These are phyloP conservation scores for Phrynocephalus guinanensis DNA, from an alignment of 2,797 vertebrate species.

Conservation along the genomic window DNA sequence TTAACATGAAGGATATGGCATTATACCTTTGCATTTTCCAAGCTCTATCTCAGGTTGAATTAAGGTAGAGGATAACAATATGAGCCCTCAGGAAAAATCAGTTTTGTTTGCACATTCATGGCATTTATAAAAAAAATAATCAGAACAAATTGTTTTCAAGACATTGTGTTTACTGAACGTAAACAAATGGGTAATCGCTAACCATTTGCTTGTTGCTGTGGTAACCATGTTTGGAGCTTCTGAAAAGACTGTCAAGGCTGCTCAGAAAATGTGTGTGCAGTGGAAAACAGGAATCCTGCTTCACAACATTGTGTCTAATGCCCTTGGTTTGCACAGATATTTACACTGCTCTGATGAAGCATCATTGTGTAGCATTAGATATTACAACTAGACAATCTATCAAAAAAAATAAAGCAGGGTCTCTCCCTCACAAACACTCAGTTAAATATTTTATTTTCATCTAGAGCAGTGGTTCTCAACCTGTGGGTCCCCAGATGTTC, in stretches of 20 bases:
- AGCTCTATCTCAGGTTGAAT: conserved; percentile 30
- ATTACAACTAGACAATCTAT: background rate
- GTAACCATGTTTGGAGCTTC: background rate
- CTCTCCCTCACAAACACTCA: background rate
- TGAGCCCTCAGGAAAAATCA: background rate
- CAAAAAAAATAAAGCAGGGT: background rate
- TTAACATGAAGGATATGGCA: background rate
- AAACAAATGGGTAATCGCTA: conserved; percentile 24
- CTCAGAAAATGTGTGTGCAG: background rate
- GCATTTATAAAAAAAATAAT: conserved; percentile 12
- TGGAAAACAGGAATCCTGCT: background rate
- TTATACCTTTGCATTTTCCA: conserved; percentile 35
- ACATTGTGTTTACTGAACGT: background rate
- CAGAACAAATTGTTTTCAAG: conserved; percentile 19
- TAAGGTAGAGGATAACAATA: conserved; percentile 51
- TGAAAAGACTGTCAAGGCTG: background rate
- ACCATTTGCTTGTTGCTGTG: conserved; percentile 1
- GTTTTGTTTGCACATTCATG: background rate
- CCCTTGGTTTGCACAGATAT: background rate
- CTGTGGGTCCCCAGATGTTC: too few species aligned
- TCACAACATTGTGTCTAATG: background rate
- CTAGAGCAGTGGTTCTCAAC: too few species aligned
- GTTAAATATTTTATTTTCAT: background rate
- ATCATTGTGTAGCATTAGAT: background rate
- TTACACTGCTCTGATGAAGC: background rate